Conservation (phyloP, 2,888 invertebrate species). For the Galerucella pusilla region DNA sequence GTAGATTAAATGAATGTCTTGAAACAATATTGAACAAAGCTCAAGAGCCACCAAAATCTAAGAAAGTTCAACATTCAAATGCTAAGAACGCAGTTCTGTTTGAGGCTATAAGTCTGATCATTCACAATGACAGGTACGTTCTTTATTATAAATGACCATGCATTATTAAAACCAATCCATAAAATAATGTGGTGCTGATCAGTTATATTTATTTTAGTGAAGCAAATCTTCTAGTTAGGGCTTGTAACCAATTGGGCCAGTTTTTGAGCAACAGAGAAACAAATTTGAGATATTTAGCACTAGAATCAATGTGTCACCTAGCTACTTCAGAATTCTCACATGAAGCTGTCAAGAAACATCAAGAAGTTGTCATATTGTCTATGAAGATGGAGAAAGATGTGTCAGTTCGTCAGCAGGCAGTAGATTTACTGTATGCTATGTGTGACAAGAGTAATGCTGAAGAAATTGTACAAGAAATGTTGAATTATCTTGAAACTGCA, state of each 20-base stretch:
- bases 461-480: slow-evolving; percentile 99
- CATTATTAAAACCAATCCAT: slow-evolving; percentile 7
- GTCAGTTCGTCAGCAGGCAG: slow-evolving; percentile 96
- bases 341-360: slow-evolving; percentile 99
- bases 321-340: slow-evolving; percentile 99
- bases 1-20: slow-evolving; percentile 95
- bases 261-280: slow-evolving; percentile 98
- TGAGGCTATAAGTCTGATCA: slow-evolving; percentile 99
- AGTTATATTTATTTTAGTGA: slow-evolving; percentile 71
- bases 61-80: slow-evolving; percentile 99
- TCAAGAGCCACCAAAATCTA: slow-evolving; percentile 99
- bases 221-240: slow-evolving; percentile 94
- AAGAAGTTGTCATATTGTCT: slow-evolving; percentile 98
- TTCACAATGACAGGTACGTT: slow-evolving; percentile 89
- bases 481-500: slow-evolving; percentile 98
- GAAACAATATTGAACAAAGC: slow-evolving; percentile 99
- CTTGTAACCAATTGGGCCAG: slow-evolving; percentile 98
- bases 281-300: slow-evolving; percentile 95
- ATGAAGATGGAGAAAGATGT: slow-evolving; percentile 99
- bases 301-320: slow-evolving; percentile 99
- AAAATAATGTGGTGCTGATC: background rate
- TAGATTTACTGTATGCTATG: slow-evolving; percentile 99
- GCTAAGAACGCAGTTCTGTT: slow-evolving; percentile 99
- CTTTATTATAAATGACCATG: background rate
- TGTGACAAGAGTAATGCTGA: slow-evolving; percentile 99